Conservation (phyloP, 2,113 vertebrate species). For the Turnix velox region DNA sequence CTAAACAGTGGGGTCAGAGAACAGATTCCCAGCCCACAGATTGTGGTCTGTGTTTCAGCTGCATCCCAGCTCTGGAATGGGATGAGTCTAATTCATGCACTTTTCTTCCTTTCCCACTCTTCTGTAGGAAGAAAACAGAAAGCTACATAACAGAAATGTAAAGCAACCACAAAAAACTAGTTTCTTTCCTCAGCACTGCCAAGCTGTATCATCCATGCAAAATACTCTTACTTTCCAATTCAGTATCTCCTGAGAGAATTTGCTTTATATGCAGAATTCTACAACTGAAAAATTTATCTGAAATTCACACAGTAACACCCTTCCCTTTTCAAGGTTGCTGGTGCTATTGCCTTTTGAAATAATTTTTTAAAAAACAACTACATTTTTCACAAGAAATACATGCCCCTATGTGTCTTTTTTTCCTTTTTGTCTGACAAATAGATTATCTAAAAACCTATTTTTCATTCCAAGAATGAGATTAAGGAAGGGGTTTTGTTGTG, state of each 20-base stretch:
- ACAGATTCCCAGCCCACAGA: not conserved
- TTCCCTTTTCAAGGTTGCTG: not conserved
- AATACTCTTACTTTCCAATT: not conserved
- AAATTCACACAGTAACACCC: not conserved
- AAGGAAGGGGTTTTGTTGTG: not conserved
- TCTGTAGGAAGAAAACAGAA: not conserved
- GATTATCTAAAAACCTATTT: not conserved
- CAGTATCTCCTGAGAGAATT: not conserved
- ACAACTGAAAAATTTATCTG: not conserved
- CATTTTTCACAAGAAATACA: not conserved
- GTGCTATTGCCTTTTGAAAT: not conserved
- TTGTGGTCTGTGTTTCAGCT: not conserved
- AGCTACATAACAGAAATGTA: not conserved
- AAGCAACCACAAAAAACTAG: not conserved
- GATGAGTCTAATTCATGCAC: not conserved
- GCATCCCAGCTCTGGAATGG: rapidly evolving
- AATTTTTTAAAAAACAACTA: not conserved
- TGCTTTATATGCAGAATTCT: not conserved
- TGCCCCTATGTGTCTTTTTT: not conserved
- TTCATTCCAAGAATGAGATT: not conserved
- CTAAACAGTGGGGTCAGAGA: not conserved
- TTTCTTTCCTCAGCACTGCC: not conserved
- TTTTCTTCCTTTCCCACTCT: not conserved
- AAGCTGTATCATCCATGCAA: not conserved
- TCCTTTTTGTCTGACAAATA: not conserved